Conservation (phyloP, 2,797 vertebrate genomes). For the Melanotaenia parkinsoni region DNA sequence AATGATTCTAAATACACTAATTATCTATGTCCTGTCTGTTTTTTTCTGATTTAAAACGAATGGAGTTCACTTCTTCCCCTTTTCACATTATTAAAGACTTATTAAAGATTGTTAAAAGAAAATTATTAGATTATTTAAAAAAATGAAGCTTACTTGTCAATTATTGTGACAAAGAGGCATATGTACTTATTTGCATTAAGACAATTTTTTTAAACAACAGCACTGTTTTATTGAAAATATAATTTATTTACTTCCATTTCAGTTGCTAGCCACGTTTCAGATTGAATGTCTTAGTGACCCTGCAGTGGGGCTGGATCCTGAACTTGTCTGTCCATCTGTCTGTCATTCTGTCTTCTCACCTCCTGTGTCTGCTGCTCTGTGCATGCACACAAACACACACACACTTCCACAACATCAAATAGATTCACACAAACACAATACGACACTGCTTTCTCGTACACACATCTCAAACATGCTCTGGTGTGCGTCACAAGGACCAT, state of each 20-base stretch:
- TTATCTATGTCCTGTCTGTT: neutral
- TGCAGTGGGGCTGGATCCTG: slow-evolving; percentile 66
- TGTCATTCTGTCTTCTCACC: slow-evolving; percentile 79
- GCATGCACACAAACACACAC: slow-evolving; percentile 31
- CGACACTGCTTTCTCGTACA: slow-evolving; percentile 38
- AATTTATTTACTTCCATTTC: slow-evolving; percentile 26
- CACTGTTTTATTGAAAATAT: neutral
- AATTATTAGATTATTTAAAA: no score
- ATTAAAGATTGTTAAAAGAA: no score
- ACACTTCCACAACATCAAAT: slow-evolving; percentile 20
- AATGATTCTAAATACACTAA: neutral
- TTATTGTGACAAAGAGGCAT: neutral
- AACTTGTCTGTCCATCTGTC: slow-evolving; percentile 81
- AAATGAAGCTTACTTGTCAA: no score
- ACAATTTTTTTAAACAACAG: neutral
- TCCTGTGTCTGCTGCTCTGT: slow-evolving; percentile 65
- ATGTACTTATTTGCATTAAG: neutral
- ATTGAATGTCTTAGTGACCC: slow-evolving; percentile 65
- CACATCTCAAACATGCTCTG: slow-evolving; percentile 59
- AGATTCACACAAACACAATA: slow-evolving; percentile 36
- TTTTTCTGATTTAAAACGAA: neutral
- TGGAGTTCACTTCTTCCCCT: neutral
- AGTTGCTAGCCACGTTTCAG: slow-evolving; percentile 51
- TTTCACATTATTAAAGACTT: neutral
- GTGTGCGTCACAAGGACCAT: slow-evolving; percentile 82